phyloP scores from a whole-genome alignment of 2,797 vertebrate species.

The Antennarius maculatus region DNA sequence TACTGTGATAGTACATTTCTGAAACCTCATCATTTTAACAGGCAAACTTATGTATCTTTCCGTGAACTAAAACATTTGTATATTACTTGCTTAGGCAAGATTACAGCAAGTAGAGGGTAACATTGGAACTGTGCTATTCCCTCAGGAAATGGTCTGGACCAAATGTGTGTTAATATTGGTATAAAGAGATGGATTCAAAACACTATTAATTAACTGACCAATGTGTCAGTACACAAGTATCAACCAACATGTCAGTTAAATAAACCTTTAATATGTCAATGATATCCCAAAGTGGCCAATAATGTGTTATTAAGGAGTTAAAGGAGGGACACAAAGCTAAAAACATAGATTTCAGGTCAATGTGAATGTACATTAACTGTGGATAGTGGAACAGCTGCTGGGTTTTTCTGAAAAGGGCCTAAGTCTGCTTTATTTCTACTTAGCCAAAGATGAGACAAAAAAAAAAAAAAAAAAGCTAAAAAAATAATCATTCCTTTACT shows the following conservation, averaged over 20 bases:
- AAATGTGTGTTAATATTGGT: background rate
- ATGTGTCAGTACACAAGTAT: background rate
- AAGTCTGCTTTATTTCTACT: constrained; percentile 6
- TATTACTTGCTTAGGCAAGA: background rate
- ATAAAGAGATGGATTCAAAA: background rate
- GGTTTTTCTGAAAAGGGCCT: constrained; percentile 14
- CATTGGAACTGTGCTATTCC: background rate
- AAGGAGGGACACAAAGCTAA: constrained; percentile 29
- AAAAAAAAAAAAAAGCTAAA: background rate
- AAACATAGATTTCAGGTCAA: background rate
- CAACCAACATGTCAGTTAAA: background rate
- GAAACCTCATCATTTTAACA: too few relatives aligned
- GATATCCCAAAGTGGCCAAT: background rate
- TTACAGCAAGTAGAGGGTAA: too few relatives aligned
- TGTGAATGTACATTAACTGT: background rate
- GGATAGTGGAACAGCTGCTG: background rate
- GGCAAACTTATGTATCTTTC: too few relatives aligned
- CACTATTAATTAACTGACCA: background rate
- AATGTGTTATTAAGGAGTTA: background rate
- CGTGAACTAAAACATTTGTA: too few relatives aligned
- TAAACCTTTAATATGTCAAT: background rate
- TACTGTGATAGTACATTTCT: background rate
- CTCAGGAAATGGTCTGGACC: background rate
- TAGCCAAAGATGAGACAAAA: constrained; percentile 3
- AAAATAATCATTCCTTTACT: background rate